Conservation (phyloP, 30 jellyfish, hydroid and myxozoan species). For the Chrysaora quinquecirrha region DNA sequence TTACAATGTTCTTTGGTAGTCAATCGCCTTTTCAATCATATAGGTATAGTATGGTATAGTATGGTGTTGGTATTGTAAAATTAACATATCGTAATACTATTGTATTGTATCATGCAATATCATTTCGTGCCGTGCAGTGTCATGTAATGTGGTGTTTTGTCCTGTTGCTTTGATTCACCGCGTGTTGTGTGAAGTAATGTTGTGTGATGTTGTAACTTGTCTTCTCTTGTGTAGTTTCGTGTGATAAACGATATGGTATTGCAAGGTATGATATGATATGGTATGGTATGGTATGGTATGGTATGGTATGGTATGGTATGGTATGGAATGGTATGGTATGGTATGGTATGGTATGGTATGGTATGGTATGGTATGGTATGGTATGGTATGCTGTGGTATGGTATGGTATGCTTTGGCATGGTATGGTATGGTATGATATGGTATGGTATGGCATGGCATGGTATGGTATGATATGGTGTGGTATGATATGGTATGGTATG, state of each 20-base stretch:
- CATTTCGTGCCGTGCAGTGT: too few species aligned
- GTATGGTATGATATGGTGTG: conserved; percentile 28
- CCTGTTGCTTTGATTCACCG: too few species aligned
- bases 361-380: conserved; percentile 29
- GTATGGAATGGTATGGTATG: conserved; percentile 23
- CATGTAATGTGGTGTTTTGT: too few species aligned
- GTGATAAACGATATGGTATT: conserved; percentile 1
- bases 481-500: conserved; percentile 17
- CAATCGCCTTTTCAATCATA: too few species aligned
- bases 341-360: conserved; percentile 16
- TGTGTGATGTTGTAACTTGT: not conserved
- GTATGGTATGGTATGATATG: conserved; percentile 37
- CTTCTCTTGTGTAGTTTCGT: not conserved
- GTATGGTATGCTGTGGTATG: conserved; percentile 14
- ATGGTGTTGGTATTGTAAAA: too few species aligned
- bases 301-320: conserved; percentile 14
- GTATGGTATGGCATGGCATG: conserved; percentile 22
- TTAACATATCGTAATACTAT: too few species aligned
- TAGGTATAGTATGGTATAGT: too few species aligned
- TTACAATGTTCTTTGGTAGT: too few species aligned
- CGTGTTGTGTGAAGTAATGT: not conserved
- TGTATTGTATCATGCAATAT: too few species aligned
- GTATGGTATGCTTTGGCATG: conserved; percentile 28
- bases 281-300: conserved; percentile 10
- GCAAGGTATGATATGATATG: conserved; percentile 16